Base-by-base conservation (phyloP, 2,113 vertebrate species). In the Oreochromis aureus region DNA sequence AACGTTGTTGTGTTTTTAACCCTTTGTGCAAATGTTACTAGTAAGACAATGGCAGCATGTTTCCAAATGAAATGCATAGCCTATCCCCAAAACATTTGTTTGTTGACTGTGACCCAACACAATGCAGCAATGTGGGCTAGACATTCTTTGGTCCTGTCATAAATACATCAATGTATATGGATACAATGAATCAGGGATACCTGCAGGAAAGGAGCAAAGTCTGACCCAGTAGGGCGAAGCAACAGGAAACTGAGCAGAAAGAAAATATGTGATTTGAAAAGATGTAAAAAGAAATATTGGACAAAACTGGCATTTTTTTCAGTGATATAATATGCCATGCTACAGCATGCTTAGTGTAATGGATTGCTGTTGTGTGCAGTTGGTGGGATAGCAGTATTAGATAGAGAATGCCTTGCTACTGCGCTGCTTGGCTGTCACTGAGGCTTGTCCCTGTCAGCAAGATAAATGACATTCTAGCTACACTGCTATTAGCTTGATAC, bases 391-490 rank as follows among this genome's bases (percentile, higher is more conserved):
- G 51, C 56, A 6, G 83, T 53, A 10, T 88, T 82, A 81, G 56
- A 3, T 85, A 10, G 32, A 81, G 76, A 71, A 66, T 30, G 58
- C 36, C 61, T 87, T 27, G 83, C 61, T 12, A 34, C 85, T 5
- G 83, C 19, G 41, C 91, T 87, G 88, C 91, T 92, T 61, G 82
- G 84, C 87, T 94, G 94, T 92, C 90, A 89, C 91, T 27, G 86
- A 90, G 86, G 89, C 91, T 94, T 93, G 91, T 95, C 91, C 86
- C 94, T 94, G 95, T 95, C 95, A 93, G 84, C 69, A 66, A 95
- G 94, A 95, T 89, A 91, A 92, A 95, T 95, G 84, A 92, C 88
- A 89, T 87, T 80, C 87, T 46, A 87, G 90, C 91, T 89, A 84
- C 89, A 82, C 90, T 13, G 73, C 86, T 89, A 91, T 95, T 91